Evolutionary conservation across 2,113 vertebrate genomes (phyloP).

Genomic region (Scomber scombrus): DNA sequence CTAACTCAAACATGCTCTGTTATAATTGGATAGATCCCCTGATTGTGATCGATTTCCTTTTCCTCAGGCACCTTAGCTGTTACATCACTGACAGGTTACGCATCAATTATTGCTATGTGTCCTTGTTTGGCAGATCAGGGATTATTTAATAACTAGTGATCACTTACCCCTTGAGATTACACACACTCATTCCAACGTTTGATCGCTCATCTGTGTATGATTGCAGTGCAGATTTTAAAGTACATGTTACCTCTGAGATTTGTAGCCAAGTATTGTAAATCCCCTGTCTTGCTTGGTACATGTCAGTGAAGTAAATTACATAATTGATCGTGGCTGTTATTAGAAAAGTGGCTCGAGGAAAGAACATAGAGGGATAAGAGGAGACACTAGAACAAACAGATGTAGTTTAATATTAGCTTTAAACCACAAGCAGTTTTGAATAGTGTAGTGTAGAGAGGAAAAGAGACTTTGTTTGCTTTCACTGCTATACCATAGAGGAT

Average conservation of each 20-base stretch:
- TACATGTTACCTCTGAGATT: conserved; percentile 7
- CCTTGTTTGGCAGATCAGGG: conserved; percentile 2
- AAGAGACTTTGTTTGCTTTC: conserved; percentile 11
- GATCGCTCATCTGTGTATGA: conserved; percentile 23
- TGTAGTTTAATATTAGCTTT: background rate
- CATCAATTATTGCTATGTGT: background rate
- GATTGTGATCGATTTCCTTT: conserved; percentile 40
- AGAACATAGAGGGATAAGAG: background rate
- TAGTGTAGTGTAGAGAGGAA: background rate
- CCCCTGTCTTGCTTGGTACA: conserved; percentile 2
- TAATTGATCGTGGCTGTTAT: conserved; percentile 21
- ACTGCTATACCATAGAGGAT: background rate
- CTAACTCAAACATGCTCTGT: conserved; percentile 38
- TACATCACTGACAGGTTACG: background rate
- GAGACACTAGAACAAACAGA: background rate
- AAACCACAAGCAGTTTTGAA: background rate
- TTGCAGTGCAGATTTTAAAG: background rate
- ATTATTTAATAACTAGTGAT: conserved; percentile 3
- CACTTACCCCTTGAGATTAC: conserved; percentile 19
- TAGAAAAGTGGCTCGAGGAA: background rate
- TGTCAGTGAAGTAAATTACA: background rate
- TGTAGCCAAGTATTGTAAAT: conserved; percentile 13
- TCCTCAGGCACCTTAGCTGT: background rate
- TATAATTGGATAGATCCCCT: conserved; percentile 38
- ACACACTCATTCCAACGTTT: conserved; percentile 8